phyloP scores from a whole-genome alignment of 2,888 invertebrate genomes.

The Seladonia tumulorum region DNA sequence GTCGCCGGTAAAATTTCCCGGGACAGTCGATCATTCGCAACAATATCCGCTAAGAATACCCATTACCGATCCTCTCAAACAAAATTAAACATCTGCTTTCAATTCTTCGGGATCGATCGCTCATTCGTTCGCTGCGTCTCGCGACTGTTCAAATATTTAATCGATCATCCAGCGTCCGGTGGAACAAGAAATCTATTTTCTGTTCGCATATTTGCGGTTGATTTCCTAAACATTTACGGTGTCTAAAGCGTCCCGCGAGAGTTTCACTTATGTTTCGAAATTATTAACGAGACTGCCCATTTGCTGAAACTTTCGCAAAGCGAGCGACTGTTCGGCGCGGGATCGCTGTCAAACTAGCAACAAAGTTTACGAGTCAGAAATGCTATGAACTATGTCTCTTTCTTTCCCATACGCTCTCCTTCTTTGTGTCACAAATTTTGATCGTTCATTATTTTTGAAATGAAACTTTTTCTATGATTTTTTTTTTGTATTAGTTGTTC shows the following conservation, averaged over 20 bases:
- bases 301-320: neutral
- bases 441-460: too few species aligned
- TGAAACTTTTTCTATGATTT: too few species aligned
- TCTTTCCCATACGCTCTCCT: too few species aligned
- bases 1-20: neutral
- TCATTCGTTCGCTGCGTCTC: neutral
- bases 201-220: neutral
- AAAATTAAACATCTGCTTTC: neutral
- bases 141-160: neutral
- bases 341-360: neutral
- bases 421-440: too few species aligned
- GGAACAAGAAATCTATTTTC: neutral
- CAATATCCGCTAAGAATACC: neutral
- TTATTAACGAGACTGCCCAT: neutral
- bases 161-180: neutral
- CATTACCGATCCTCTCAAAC: neutral
- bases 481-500: too few species aligned
- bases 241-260: neutral
- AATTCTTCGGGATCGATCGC: neutral
- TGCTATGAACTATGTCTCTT: too few species aligned
- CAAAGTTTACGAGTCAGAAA: neutral
- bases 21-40: neutral
- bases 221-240: neutral
- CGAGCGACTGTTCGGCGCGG: too few species aligned
- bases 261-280: neutral